phyloP scores from a whole-genome alignment of 2,113 vertebrate genomes.

The Microcebus griseorufus region DNA sequence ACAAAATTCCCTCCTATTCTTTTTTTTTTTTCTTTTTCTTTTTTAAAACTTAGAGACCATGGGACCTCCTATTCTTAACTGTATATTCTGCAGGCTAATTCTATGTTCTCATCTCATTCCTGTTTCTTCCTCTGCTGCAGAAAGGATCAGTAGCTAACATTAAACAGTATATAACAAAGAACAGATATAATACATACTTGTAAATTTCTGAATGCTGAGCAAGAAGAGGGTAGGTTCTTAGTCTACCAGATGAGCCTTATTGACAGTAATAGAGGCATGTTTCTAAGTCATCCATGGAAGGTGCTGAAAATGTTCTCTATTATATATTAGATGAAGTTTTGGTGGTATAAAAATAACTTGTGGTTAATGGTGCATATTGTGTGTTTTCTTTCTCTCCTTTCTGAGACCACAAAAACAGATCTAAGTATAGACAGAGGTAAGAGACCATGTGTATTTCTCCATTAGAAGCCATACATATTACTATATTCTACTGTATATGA shows the following conservation, averaged over 20 bases:
- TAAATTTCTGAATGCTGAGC: neutral
- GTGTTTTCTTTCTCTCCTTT: neutral
- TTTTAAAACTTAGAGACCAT: no score
- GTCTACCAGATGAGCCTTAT: constrained; percentile 41
- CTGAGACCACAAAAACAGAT: neutral
- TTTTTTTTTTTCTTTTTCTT: neutral
- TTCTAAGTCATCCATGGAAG: constrained; percentile 64
- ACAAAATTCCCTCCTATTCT: constrained; percentile 30
- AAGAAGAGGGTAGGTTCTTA: constrained; percentile 64
- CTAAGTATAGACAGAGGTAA: neutral
- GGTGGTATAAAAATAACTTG: constrained; percentile 54
- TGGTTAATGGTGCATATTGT: constrained; percentile 58
- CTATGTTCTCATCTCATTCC: constrained; percentile 9
- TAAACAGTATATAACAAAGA: constrained; percentile 59
- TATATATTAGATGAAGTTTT: constrained; percentile 67
- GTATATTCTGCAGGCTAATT: constrained; percentile 30
- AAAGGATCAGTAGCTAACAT: neutral
- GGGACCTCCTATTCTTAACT: neutral
- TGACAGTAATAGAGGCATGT: constrained; percentile 73
- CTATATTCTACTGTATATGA: neutral
- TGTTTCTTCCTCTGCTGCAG: neutral
- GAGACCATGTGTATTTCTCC: neutral
- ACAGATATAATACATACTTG: neutral
- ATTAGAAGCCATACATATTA: neutral
- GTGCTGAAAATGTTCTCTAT: constrained; percentile 72